phyloP scores from a whole-genome alignment of 2,113 vertebrate genomes.

The Ochotona curzoniae region DNA sequence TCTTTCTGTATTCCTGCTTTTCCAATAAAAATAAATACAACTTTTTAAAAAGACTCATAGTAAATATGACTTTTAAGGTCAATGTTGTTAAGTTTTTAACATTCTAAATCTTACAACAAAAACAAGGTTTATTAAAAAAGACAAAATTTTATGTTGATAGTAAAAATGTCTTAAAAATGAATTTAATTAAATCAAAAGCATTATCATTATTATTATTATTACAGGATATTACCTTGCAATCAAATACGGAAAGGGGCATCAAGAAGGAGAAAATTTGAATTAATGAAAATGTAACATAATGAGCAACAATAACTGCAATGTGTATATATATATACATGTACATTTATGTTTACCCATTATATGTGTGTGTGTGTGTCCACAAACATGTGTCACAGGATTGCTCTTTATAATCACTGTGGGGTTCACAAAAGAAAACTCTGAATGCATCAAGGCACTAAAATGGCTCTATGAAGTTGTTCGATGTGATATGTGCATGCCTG shows the following conservation, averaged over 20 bases:
- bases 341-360: no score
- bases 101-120: constrained; percentile 57
- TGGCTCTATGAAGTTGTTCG: not conserved
- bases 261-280: constrained; percentile 23
- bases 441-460: not conserved
- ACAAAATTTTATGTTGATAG: constrained; percentile 63
- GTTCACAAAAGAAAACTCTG: not conserved
- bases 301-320: not conserved
- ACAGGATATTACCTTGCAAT: constrained; percentile 22
- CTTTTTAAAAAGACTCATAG: not conserved
- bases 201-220: constrained; percentile 52
- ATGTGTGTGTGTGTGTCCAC: no score
- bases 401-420: not conserved
- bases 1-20: no score
- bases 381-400: not conserved
- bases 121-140: constrained; percentile 64
- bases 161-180: constrained; percentile 37
- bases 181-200: constrained; percentile 67
- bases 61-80: constrained; percentile 48
- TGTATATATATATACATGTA: no score
- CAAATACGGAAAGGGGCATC: not conserved
- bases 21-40: no score
- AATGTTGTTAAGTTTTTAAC: constrained; percentile 43
- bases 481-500: rapidly evolving
- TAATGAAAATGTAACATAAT: constrained; percentile 41